These are phyloP conservation scores for Chrysomela aeneicollis DNA, from an alignment of 2,888 invertebrate species.

Conservation along the genomic window DNA sequence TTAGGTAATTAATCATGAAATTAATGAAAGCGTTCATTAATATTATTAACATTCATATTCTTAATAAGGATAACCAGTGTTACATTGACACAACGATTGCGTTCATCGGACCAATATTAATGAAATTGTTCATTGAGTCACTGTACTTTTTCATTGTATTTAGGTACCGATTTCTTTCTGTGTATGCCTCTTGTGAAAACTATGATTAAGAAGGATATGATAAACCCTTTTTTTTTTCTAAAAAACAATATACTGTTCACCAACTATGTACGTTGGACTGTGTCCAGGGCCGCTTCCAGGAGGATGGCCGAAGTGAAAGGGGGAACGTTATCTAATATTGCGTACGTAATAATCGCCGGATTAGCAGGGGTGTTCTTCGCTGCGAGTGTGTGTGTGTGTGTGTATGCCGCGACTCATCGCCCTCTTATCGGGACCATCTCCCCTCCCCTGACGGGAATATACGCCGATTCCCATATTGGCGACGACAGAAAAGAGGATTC, in stretches of 20 bases:
- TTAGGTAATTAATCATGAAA: too few relatives aligned
- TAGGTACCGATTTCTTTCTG: too few relatives aligned
- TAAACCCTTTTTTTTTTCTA: too few relatives aligned
- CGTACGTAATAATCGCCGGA: constrained; percentile 61
- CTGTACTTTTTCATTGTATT: too few relatives aligned
- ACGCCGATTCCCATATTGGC: constrained; percentile 42
- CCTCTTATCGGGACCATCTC: constrained; percentile 52
- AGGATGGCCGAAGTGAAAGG: constrained; percentile 31
- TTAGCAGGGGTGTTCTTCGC: constrained; percentile 57
- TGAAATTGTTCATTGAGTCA: too few relatives aligned
- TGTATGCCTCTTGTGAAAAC: too few relatives aligned
- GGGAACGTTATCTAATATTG: constrained; percentile 61
- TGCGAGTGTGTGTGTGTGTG: not conserved
- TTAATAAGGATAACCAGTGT: too few relatives aligned
- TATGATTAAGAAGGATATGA: too few relatives aligned
- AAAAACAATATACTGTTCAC: not conserved
- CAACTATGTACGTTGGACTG: not conserved
- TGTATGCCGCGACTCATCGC: constrained; percentile 47
- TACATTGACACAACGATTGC: too few relatives aligned
- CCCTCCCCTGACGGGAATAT: constrained; percentile 55
- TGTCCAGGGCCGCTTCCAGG: constrained; percentile 18
- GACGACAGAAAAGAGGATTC: constrained; percentile 35
- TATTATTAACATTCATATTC: too few relatives aligned
- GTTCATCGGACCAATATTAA: too few relatives aligned
- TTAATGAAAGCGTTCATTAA: too few relatives aligned